A percentile compares a stretch with the other conserved stretches of the same genome.
Evolutionary conservation across 2,888 invertebrate genomes (phyloP).

Genomic region (Drosophila imparisetae): DNA sequence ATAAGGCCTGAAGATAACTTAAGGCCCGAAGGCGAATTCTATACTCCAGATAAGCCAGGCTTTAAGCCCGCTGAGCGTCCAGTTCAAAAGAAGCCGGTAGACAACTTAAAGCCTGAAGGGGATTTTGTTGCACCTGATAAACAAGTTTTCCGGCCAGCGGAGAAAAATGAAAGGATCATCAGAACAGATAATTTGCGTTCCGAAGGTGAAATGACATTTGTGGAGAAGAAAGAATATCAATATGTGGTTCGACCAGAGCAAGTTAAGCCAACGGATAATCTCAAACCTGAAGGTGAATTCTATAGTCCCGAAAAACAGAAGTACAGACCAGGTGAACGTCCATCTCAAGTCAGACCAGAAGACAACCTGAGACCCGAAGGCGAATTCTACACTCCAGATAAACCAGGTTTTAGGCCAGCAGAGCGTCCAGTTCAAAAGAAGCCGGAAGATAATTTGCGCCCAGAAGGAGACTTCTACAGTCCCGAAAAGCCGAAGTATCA

Average conservation of each 20-base stretch:
- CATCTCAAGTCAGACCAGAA: conserved; percentile 85
- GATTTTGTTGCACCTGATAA: conserved; percentile 83
- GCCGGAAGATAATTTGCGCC: conserved; percentile 85
- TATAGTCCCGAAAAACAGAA: conserved; percentile 84
- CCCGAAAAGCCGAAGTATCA: conserved; percentile 83
- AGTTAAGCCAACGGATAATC: conserved; percentile 85
- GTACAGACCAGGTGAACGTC: conserved; percentile 85
- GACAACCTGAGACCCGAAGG: conserved; percentile 87
- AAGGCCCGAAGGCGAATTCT: conserved; percentile 82
- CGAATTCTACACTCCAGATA: conserved; percentile 85
- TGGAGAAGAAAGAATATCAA: conserved; percentile 84
- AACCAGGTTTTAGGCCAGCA: conserved; percentile 69
- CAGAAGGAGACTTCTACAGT: conserved; percentile 85
- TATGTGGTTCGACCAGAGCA: conserved; percentile 85
- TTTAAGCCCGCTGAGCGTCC: conserved; percentile 84
- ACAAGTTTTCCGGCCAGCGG: conserved; percentile 85
- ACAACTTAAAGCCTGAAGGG: conserved; percentile 87
- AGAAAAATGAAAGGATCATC: conserved; percentile 84
- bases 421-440: conserved; percentile 69
- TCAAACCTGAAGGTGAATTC: conserved; percentile 86
- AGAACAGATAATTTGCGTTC: conserved; percentile 86
- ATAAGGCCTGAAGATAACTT: conserved; percentile 85
- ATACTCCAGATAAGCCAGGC: conserved; percentile 84
- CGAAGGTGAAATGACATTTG: conserved; percentile 86
- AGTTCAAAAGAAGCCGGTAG: conserved; percentile 85